Evolutionary conservation across 2,888 invertebrate genomes (phyloP).

Genomic region (Apamea anceps): DNA sequence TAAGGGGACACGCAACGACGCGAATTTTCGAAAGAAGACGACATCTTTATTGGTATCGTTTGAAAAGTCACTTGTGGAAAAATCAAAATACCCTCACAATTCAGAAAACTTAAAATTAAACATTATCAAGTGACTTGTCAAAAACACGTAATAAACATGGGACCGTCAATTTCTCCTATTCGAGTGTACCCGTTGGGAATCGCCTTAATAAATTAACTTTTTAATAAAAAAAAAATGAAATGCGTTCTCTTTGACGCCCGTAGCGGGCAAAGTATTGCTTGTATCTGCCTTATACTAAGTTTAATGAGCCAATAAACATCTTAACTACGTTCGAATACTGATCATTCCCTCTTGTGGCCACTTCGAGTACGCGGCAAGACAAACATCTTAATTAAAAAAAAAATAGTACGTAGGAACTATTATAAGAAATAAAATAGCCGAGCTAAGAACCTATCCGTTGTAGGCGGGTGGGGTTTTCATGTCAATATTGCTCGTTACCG

Average conservation of each 20-base stretch:
- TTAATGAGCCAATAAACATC: slow-evolving; percentile 76
- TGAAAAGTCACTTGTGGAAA: slow-evolving; percentile 48
- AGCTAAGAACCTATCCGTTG: slow-evolving; percentile 73
- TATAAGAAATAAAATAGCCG: slow-evolving; percentile 69
- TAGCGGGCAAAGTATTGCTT: slow-evolving; percentile 78
- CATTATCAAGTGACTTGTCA: slow-evolving; percentile 34
- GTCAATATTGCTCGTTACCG: slow-evolving; percentile 54
- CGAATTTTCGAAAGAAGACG: slow-evolving; percentile 53
- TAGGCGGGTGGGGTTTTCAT: slow-evolving; percentile 74
- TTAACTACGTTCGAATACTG: slow-evolving; percentile 79
- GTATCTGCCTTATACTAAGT: slow-evolving; percentile 77
- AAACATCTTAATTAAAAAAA: slow-evolving; percentile 70
- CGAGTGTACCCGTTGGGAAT: slow-evolving; percentile 60
- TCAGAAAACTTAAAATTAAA: slow-evolving; percentile 25
- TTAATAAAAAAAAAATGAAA: slow-evolving; percentile 79
- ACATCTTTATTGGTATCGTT: slow-evolving; percentile 43
- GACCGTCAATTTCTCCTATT: slow-evolving; percentile 53
- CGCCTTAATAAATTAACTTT: slow-evolving; percentile 69
- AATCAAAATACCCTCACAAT: slow-evolving; percentile 50
- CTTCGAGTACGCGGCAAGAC: slow-evolving; percentile 79
- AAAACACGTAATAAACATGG: slow-evolving; percentile 53
- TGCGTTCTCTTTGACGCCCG: slow-evolving; percentile 87
- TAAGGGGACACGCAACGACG: slow-evolving; percentile 68
- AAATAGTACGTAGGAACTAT: slow-evolving; percentile 79
- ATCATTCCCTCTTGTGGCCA: slow-evolving; percentile 73